A percentile compares a stretch with the other conserved stretches of the same genome.
Evolutionary conservation across 2,113 vertebrate genomes (phyloP).

Genomic region (Tychaedon coryphoeus): DNA sequence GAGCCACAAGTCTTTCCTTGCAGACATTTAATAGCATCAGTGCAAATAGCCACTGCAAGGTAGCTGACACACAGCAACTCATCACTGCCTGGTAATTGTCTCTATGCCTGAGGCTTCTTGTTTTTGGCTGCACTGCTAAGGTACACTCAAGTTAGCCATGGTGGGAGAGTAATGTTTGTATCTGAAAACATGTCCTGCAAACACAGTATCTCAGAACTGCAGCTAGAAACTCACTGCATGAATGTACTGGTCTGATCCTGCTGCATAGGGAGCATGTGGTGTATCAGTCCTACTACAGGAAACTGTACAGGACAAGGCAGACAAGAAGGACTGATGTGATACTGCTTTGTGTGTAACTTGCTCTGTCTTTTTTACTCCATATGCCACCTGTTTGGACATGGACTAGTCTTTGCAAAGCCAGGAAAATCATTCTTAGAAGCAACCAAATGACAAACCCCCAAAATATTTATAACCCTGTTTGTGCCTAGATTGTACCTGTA

Average conservation of each 20-base stretch:
- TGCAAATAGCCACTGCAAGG: neutral
- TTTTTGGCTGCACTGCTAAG: neutral
- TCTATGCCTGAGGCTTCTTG: neutral
- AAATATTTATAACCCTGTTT: neutral
- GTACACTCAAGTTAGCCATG: neutral
- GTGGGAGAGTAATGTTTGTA: neutral
- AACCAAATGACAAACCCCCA: neutral
- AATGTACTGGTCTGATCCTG: neutral
- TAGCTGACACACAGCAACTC: neutral
- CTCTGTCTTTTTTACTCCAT: neutral
- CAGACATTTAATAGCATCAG: neutral
- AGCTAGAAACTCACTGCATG: fast-evolving
- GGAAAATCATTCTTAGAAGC: neutral
- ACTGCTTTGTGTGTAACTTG: neutral
- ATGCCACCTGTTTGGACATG: neutral
- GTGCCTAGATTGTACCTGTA: neutral
- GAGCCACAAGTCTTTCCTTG: neutral
- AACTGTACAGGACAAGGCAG: neutral
- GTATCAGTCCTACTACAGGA: neutral
- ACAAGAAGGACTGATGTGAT: neutral
- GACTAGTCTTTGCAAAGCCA: neutral
- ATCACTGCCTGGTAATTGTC: neutral
- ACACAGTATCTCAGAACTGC: neutral
- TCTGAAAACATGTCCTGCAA: neutral
- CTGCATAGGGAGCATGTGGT: neutral